Evolutionary conservation across 2,113 vertebrate genomes (phyloP).

Genomic region (Pseudopipra pipra): DNA sequence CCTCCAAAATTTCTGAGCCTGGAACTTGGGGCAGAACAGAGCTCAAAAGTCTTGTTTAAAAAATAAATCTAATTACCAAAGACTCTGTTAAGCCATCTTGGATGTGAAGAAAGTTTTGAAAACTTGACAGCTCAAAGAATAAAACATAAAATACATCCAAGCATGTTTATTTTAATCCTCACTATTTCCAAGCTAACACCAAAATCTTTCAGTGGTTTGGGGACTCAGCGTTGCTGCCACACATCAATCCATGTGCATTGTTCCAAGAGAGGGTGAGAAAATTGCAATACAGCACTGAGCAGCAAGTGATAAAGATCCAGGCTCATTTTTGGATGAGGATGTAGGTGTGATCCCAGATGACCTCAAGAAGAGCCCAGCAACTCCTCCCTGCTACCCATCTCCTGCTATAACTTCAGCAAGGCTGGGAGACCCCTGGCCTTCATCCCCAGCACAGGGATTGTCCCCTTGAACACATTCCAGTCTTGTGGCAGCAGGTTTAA

Average conservation of each 20-base stretch:
- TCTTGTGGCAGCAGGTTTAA: not conserved
- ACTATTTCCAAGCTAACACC: not conserved
- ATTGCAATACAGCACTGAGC: not conserved
- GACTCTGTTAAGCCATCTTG: not conserved
- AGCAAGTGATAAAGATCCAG: not conserved
- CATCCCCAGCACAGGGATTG: rapidly evolving
- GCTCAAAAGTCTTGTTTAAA: not conserved
- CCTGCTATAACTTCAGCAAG: not conserved
- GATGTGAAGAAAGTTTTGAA: not conserved
- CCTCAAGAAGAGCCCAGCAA: not conserved
- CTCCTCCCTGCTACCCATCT: not conserved
- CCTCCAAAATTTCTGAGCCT: not conserved
- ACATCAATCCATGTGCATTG: not conserved
- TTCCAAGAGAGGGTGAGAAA: not conserved
- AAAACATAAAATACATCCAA: not conserved
- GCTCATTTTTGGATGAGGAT: not conserved
- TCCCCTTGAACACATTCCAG: not conserved
- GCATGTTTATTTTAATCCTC: not conserved
- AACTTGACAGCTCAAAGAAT: not conserved
- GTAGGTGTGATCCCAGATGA: not conserved
- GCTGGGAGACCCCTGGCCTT: not conserved
- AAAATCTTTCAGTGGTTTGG: not conserved
- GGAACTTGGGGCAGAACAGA: not conserved
- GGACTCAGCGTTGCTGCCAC: rapidly evolving
- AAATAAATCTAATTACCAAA: not conserved